A percentile compares a stretch with the other conserved stretches of the same genome.
phyloP scores from a whole-genome alignment of 2,888 invertebrate species.

The Halictus ligatus region DNA sequence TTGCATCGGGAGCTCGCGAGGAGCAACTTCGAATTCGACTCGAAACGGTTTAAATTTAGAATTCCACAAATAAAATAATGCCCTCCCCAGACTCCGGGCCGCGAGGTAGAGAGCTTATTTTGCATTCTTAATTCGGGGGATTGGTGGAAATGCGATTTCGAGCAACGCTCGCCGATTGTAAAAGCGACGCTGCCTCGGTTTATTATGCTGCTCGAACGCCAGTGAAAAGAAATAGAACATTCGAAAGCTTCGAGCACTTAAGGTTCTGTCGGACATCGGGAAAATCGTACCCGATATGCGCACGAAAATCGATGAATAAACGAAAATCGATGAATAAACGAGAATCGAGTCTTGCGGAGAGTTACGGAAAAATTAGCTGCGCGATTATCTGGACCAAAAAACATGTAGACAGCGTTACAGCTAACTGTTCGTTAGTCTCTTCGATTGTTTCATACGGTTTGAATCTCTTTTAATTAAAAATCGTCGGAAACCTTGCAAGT shows the following conservation, averaged over 20 bases:
- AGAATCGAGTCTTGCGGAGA: too few relatives aligned
- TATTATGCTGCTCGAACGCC: neutral
- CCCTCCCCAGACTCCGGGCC: neutral
- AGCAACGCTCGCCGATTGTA: neutral
- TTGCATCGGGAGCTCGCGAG: neutral
- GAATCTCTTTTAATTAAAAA: too few relatives aligned
- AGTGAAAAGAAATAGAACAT: neutral
- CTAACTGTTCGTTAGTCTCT: too few relatives aligned
- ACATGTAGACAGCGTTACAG: too few relatives aligned
- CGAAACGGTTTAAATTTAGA: slow-evolving; percentile 27
- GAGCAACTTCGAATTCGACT: neutral
- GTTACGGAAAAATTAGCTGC: too few relatives aligned
- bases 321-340: too few relatives aligned
- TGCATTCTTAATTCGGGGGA: slow-evolving; percentile 2
- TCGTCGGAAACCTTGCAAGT: neutral
- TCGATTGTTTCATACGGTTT: too few relatives aligned
- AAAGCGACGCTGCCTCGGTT: neutral
- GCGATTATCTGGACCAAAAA: too few relatives aligned
- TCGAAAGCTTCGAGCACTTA: neutral
- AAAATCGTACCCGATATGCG: neutral
- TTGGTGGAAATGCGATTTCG: neutral
- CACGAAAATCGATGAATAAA: too few relatives aligned
- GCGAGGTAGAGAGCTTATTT: neutral
- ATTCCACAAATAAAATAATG: slow-evolving; percentile 21
- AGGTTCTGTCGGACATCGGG: neutral